phyloP scores from a whole-genome alignment of 2,888 invertebrate species.

The Perdita meconis region DNA sequence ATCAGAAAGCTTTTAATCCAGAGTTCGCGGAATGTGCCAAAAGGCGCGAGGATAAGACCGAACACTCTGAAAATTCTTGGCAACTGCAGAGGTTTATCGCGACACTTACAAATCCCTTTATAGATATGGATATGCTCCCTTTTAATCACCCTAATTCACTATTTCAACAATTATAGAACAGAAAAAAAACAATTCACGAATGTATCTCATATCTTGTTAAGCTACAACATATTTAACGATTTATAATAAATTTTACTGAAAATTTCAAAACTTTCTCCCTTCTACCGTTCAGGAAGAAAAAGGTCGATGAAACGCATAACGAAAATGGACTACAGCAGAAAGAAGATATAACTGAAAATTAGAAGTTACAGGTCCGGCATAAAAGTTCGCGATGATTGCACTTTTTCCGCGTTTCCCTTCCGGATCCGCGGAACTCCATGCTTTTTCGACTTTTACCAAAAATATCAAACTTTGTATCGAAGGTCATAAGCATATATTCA shows the following conservation, averaged over 20 bases:
- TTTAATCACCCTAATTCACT: no score
- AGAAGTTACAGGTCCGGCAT: neutral
- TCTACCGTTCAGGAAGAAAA: no score
- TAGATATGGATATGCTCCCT: neutral
- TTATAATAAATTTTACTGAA: no score
- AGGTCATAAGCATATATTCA: conserved; percentile 40
- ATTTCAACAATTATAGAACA: neutral
- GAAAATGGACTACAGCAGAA: neutral
- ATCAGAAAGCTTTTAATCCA: conserved; percentile 71
- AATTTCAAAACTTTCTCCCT: neutral
- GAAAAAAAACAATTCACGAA: no score
- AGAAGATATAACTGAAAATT: neutral
- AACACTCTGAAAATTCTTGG: conserved; percentile 26
- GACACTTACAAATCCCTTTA: neutral
- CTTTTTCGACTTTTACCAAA: conserved; percentile 1
- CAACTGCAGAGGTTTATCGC: conserved; percentile 5
- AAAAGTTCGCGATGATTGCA: neutral
- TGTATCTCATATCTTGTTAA: no score
- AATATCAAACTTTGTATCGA: conserved; percentile 1
- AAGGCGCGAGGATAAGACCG: conserved; percentile 11
- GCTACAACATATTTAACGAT: no score
- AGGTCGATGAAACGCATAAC: no score
- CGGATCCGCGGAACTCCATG: neutral
- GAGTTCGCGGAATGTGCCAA: conserved; percentile 51
- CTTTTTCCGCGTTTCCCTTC: neutral